Conservation (phyloP, 2,113 vertebrate species). For the Harpagus bidentatus region DNA sequence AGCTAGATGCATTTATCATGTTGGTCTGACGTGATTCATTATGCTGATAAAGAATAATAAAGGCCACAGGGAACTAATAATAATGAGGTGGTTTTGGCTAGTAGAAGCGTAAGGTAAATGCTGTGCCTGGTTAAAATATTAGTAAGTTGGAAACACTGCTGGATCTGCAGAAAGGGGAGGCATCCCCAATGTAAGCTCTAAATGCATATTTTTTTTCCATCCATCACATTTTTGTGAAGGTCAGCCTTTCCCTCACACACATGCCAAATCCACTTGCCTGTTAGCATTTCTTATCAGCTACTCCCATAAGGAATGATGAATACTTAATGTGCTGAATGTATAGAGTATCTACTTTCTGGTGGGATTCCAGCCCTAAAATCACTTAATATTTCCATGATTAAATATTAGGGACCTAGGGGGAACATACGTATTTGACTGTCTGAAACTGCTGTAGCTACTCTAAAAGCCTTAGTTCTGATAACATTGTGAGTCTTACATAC, state of each 20-base stretch:
- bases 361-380: slow-evolving; percentile 37
- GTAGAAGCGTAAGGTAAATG: not conserved
- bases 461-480: not conserved
- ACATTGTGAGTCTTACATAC: not conserved
- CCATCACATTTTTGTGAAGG: not conserved
- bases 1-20: not conserved
- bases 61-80: not conserved
- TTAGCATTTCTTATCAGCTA: slow-evolving; percentile 28
- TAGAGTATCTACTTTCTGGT: slow-evolving; percentile 2
- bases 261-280: not conserved
- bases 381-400: slow-evolving; percentile 47
- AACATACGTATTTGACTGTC: not conserved
- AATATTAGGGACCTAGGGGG: not conserved
- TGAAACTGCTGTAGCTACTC: not conserved
- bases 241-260: not conserved
- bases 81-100: not conserved
- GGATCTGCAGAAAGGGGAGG: not conserved
- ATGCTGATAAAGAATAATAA: not conserved
- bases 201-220: not conserved
- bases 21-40: not conserved
- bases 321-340: not conserved
- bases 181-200: not conserved
- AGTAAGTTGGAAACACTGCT: not conserved
- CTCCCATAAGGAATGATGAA: not conserved
- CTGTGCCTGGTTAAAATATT: not conserved